These are phyloP conservation scores for Ophraella communa DNA, from an alignment of 2,888 invertebrate species.

Conservation along the genomic window DNA sequence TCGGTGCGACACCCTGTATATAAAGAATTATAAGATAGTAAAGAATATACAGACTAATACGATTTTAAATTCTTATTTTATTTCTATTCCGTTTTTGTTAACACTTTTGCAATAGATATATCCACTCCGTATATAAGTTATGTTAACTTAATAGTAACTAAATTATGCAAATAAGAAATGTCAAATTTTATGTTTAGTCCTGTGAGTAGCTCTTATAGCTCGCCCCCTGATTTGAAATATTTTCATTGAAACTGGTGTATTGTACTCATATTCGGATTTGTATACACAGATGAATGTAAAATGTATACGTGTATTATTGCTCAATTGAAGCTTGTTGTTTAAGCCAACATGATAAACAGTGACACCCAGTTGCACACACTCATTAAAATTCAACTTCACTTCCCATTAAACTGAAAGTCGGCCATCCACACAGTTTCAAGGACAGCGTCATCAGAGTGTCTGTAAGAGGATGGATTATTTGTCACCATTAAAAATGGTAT, in stretches of 20 bases:
- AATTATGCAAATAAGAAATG: too few species aligned
- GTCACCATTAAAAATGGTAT: neutral
- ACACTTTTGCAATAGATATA: too few species aligned
- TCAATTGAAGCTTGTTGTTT: conserved; percentile 30
- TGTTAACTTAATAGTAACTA: too few species aligned
- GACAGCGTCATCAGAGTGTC: neutral
- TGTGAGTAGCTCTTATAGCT: neutral
- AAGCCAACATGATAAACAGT: conserved; percentile 31
- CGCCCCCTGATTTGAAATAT: conserved; percentile 16
- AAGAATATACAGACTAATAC: too few species aligned
- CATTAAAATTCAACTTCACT: conserved; percentile 37
- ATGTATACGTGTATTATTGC: conserved; percentile 27
- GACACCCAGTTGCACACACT: conserved; percentile 30
- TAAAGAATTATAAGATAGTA: too few species aligned
- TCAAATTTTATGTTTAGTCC: neutral
- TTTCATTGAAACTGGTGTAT: conserved; percentile 14
- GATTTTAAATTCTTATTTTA: too few species aligned
- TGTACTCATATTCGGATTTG: conserved; percentile 13
- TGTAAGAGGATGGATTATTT: neutral
- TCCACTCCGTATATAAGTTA: too few species aligned
- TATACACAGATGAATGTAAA: conserved; percentile 25
- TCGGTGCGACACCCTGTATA: too few species aligned
- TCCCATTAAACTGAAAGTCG: conserved; percentile 35
- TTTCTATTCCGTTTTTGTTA: too few species aligned
- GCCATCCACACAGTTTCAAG: conserved; percentile 17